A percentile compares a stretch with the other conserved stretches of the same genome.
Conservation (phyloP, 2,113 vertebrate genomes). For the Malaclemys terrapin region DNA sequence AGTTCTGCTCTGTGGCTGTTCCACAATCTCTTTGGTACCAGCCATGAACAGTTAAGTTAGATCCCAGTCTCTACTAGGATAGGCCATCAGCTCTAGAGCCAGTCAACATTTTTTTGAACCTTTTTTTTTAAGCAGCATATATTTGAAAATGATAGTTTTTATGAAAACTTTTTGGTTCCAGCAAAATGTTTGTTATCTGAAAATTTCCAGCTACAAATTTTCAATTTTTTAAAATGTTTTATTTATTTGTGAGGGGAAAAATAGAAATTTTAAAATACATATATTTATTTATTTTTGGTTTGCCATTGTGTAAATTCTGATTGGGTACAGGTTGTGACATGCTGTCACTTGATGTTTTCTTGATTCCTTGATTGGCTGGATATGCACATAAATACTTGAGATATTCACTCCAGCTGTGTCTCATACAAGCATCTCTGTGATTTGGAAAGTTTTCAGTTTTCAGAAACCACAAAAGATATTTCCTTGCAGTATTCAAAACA, state of each 20-base stretch:
- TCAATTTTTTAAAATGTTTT: neutral
- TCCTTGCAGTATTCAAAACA: too few species aligned
- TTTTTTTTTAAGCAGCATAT: neutral
- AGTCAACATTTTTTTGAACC: neutral
- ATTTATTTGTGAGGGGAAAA: too few species aligned
- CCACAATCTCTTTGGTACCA: neutral
- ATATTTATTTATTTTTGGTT: too few species aligned
- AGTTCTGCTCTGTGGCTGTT: neutral
- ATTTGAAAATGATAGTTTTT: neutral
- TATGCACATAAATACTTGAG: too few species aligned
- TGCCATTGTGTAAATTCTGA: too few species aligned
- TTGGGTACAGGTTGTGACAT: neutral
- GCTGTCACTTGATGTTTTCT: too few species aligned
- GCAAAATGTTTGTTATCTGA: neutral
- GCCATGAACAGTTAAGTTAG: conserved; percentile 8
- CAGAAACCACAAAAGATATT: too few species aligned
- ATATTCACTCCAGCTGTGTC: too few species aligned
- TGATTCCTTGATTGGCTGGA: too few species aligned
- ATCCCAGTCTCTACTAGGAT: neutral
- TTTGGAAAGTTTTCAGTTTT: too few species aligned
- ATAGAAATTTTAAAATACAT: too few species aligned
- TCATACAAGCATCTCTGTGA: too few species aligned
- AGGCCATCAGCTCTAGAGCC: neutral
- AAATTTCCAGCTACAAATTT: neutral
- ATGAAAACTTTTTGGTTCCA: neutral